Evolutionary conservation across 1,140 invertebrate species (phyloP).

Genomic region (Drosophila arizonae): DNA sequence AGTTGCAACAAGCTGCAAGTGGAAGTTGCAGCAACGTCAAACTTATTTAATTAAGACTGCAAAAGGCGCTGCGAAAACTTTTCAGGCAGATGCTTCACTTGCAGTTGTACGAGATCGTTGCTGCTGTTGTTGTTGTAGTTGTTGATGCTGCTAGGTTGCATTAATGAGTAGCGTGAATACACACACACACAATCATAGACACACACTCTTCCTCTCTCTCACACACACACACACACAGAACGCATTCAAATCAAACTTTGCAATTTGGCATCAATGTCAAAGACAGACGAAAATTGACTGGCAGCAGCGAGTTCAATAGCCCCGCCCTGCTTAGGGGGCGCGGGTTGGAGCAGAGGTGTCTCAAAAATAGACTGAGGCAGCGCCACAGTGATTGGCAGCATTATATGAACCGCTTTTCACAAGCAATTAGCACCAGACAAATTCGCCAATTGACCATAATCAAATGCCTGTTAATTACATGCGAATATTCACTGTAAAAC

Average conservation of each 20-base stretch:
- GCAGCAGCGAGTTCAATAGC: constrained; percentile 52
- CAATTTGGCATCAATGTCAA: constrained; percentile 70
- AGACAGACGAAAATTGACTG: constrained; percentile 37
- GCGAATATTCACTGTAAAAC: constrained; percentile 25
- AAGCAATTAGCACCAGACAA: constrained; percentile 52
- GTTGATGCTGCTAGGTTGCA: constrained; percentile 39
- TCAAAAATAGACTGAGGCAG: constrained; percentile 37
- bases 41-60: constrained; percentile 73
- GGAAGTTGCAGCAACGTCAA: constrained; percentile 35
- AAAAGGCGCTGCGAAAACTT: constrained; percentile 45
- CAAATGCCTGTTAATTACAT: constrained; percentile 28
- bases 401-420: constrained; percentile 48
- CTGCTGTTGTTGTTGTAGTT: background rate
- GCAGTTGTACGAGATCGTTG: constrained; percentile 8
- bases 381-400: constrained; percentile 29
- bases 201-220: background rate
- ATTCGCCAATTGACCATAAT: constrained; percentile 38
- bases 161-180: constrained; percentile 58
- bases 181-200: constrained; percentile 25
- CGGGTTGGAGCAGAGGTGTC: background rate
- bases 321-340: constrained; percentile 2
- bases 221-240: constrained; percentile 4
- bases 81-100: constrained; percentile 24
- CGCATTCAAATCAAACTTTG: constrained; percentile 50
- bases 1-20: constrained; percentile 33